phyloP scores from a whole-genome alignment of 2,888 invertebrate species.

The Cheilosia impressa region DNA sequence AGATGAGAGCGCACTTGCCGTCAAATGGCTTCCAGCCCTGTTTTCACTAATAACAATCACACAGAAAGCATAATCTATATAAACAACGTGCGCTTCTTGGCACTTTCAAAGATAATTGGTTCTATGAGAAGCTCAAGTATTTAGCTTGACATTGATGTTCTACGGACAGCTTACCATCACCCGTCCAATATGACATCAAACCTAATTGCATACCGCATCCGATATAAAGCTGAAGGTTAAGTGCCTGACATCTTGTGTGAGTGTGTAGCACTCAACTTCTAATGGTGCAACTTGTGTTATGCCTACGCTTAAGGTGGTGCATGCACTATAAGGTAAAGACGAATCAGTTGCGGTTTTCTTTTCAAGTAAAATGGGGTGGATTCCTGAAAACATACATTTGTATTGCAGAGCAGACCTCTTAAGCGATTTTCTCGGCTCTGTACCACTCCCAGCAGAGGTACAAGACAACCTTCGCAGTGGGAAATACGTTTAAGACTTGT shows the following conservation, averaged over 20 bases:
- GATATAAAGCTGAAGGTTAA: constrained; percentile 64
- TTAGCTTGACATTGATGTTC: constrained; percentile 62
- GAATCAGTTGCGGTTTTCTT: constrained; percentile 15
- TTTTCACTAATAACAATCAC: constrained; percentile 5
- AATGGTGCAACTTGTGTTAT: constrained; percentile 16
- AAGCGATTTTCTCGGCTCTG: too few relatives aligned
- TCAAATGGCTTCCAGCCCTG: constrained; percentile 28
- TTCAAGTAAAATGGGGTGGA: background rate
- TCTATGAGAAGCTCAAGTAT: constrained; percentile 34
- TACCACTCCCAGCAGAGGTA: too few relatives aligned
- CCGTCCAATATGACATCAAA: constrained; percentile 32
- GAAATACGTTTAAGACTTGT: too few relatives aligned
- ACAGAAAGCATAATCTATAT: background rate
- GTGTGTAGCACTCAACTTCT: constrained; percentile 53
- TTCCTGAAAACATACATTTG: background rate
- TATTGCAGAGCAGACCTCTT: too few relatives aligned
- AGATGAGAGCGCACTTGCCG: constrained; percentile 7
- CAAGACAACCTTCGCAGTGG: too few relatives aligned
- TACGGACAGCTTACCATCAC: constrained; percentile 47
- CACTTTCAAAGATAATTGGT: constrained; percentile 45
- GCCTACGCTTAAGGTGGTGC: constrained; percentile 7
- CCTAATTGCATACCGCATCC: constrained; percentile 50
- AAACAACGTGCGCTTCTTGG: background rate
- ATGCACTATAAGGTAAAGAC: constrained; percentile 15
- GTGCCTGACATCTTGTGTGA: constrained; percentile 51